Evolutionary conservation across 2,888 invertebrate species (phyloP).

Genomic region (Byasa hedistus): DNA sequence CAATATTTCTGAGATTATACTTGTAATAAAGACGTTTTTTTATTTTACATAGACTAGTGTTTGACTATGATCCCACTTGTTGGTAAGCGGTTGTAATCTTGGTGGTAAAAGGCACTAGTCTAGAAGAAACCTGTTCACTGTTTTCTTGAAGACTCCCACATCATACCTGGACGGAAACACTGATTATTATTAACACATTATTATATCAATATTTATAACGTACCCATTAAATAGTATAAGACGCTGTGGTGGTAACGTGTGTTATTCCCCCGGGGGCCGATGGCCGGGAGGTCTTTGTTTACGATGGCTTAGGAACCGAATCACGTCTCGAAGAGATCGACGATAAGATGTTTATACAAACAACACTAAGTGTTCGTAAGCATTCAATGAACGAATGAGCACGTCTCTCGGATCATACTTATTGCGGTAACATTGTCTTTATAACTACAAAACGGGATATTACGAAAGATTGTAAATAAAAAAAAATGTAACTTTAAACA

Average conservation of each 20-base stretch:
- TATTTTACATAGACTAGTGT: no score
- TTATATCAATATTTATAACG: constrained; percentile 5
- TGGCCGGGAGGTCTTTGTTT: constrained; percentile 24
- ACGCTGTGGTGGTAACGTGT: constrained; percentile 4
- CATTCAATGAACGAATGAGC: constrained; percentile 16
- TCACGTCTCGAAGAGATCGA: constrained; percentile 31
- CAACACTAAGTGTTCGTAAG: constrained; percentile 15
- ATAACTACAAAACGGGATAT: not conserved
- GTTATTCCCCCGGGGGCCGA: constrained; percentile 11
- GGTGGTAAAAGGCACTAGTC: no score
- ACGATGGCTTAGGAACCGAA: constrained; percentile 23
- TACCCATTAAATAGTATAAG: constrained; percentile 7
- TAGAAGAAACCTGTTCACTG: no score
- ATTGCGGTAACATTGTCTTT: constrained; percentile 5
- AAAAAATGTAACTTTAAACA: not conserved
- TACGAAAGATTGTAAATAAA: not conserved
- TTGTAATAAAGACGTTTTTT: no score
- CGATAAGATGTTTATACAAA: constrained; percentile 29
- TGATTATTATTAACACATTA: no score
- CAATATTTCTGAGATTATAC: no score
- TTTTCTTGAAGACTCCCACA: no score
- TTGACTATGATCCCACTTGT: no score
- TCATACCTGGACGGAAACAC: no score
- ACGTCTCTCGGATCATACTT: constrained; percentile 6
- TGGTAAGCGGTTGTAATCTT: no score